These are phyloP conservation scores for Trematomus bernacchii DNA, from an alignment of 2,797 vertebrate species.

Conservation along the genomic window DNA sequence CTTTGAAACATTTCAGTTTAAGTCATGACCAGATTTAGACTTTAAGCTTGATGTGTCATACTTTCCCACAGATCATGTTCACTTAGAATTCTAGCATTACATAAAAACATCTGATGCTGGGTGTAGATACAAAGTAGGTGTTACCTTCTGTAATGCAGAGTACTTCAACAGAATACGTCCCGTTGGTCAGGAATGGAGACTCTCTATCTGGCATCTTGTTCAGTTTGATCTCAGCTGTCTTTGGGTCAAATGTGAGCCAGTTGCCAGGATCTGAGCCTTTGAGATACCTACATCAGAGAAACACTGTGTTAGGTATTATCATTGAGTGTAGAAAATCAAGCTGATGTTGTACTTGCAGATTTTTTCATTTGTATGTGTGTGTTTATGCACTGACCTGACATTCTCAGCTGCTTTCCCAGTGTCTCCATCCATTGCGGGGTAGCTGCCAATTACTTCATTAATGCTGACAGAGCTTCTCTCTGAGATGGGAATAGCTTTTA, in stretches of 20 bases:
- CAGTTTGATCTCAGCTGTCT: constrained; percentile 89
- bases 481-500: constrained; percentile 80
- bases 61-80: too few species aligned
- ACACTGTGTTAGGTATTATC: neutral
- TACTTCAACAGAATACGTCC: constrained; percentile 87
- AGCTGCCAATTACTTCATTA: constrained; percentile 76
- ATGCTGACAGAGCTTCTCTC: constrained; percentile 59
- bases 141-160: constrained; percentile 84
- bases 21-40: too few species aligned
- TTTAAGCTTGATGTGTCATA: too few species aligned
- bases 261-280: constrained; percentile 88
- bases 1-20: too few species aligned
- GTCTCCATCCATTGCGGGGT: constrained; percentile 88
- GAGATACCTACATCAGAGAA: constrained; percentile 82
- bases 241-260: constrained; percentile 87
- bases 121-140: neutral
- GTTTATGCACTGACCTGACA: constrained; percentile 86
- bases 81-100: too few species aligned
- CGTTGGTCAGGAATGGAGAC: constrained; percentile 82
- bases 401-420: constrained; percentile 84
- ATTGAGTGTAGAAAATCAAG: neutral
- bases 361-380: neutral
- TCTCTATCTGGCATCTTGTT: constrained; percentile 87
- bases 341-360: neutral
- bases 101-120: neutral